Base-by-base conservation (phyloP, 92 coral and sea anemone genomes). In the Actinernus sp. region DNA sequence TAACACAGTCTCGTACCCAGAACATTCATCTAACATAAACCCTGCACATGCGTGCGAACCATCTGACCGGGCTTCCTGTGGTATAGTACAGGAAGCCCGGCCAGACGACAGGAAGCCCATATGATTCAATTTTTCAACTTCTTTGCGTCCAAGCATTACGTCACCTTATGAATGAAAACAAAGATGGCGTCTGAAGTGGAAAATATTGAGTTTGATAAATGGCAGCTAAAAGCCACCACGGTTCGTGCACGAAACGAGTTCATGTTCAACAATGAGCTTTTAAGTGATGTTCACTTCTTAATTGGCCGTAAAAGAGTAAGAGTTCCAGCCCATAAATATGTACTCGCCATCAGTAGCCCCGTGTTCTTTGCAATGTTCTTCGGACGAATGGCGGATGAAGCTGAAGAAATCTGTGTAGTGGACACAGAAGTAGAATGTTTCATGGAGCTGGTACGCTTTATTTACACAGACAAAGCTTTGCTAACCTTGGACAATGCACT, bases 161-260 rank as follows among this genome's bases (percentile, higher is more conserved):
- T n/a, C n/a, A n/a, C n/a, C n/a, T 31, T 14, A 3, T 47, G 26
- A 44, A 68, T 68, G 65, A 78, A 80, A 89, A 83, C 78, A 79
- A 66, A 73, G 83, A 84, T 84, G 96, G 96, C 88, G 85, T 67
- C 69, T 20, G 77, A 47, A 10, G 71, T 69, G 26, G 54, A 46
- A 26, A 45, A 55, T 34, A 44, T 71, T 31, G 77, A 71, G 19
- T 73, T 86, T 22, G 95, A 84, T 31, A 85, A 89, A 63, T 84
- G 91, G 87, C 96, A 89, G 78, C 78, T 89, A 54, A 89, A 89
- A 89, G 96, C 90, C 65, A 65, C 96, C 17, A 89, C 96, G 10
- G 83, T 89, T 18, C 90, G 88, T 10, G 96, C 85, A 65, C 68
- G 92, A 70, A 89, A 85, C 52, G 92, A 81, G 58, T 73, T 73